Evolutionary conservation across 2,113 vertebrate genomes (phyloP).

Genomic region (Hypocryptadius cinnamomeus): DNA sequence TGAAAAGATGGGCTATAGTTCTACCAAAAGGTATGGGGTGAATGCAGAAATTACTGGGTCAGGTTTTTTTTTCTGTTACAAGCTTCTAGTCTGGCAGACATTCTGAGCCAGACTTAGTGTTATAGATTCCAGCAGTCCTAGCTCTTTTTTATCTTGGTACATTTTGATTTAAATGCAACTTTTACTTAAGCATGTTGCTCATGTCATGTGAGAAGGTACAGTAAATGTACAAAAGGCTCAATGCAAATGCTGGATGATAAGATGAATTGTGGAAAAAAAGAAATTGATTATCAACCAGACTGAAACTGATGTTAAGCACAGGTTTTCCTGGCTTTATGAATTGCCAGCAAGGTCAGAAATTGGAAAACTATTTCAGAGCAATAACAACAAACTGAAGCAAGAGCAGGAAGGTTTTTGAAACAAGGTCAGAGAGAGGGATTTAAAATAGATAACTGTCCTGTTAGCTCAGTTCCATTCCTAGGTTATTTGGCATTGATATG

Average conservation of each 20-base stretch:
- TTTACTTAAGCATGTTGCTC: background rate
- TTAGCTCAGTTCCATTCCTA: background rate
- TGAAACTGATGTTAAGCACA: background rate
- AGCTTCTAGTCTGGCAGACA: background rate
- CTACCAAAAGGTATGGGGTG: background rate
- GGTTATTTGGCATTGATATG: background rate
- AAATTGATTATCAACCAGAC: background rate
- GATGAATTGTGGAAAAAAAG: background rate
- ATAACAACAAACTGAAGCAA: background rate
- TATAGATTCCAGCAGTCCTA: background rate
- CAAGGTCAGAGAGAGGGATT: background rate
- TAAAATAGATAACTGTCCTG: background rate
- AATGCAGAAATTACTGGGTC: background rate
- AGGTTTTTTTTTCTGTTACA: background rate
- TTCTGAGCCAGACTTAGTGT: background rate
- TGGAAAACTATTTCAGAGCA: background rate
- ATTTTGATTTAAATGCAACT: background rate
- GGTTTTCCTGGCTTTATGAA: background rate
- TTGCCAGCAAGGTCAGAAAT: background rate
- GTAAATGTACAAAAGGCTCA: background rate
- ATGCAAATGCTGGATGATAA: background rate
- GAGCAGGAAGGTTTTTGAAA: background rate
- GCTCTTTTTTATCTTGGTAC: background rate
- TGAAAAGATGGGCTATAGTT: background rate
- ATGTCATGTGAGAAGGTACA: background rate